Evolutionary conservation across 23 tunicate genomes (phyloP).

Genomic region (Corella eumyota): DNA sequence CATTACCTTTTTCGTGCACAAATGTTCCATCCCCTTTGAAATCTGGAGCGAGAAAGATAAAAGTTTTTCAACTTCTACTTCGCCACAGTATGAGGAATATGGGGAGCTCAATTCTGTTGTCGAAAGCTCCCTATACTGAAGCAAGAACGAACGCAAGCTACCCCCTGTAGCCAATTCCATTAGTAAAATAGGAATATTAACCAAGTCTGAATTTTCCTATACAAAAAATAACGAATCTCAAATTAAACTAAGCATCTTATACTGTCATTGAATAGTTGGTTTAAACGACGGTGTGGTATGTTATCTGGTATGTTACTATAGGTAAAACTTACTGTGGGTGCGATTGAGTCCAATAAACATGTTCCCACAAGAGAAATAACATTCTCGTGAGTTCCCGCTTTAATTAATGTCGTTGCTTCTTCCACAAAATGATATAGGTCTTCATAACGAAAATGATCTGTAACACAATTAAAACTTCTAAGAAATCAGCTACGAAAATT

Average conservation of each 20-base stretch:
- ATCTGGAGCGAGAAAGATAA: conserved; percentile 15
- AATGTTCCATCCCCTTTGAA: conserved; percentile 26
- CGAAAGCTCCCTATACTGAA: conserved; percentile 2
- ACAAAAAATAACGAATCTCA: no score
- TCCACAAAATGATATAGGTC: conserved; percentile 40
- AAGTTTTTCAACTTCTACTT: not conserved
- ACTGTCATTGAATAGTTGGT: not conserved
- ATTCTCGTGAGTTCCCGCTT: conserved; percentile 30
- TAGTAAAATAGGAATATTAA: conserved; percentile 34
- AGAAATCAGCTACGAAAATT: not conserved
- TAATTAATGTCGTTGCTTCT: conserved; percentile 40
- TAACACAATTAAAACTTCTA: not conserved
- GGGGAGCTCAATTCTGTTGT: not conserved
- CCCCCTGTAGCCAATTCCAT: conserved; percentile 74
- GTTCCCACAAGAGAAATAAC: conserved; percentile 50
- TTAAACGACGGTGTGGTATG: not conserved
- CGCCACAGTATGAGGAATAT: not conserved
- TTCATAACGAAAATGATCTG: conserved; percentile 12
- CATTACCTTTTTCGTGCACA: conserved; percentile 12
- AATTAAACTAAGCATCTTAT: not conserved
- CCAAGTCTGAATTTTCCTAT: no score
- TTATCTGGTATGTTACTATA: not conserved
- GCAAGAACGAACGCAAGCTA: conserved; percentile 23
- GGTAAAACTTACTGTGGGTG: not conserved
- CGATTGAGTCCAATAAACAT: conserved; percentile 21